Conservation (phyloP, 2,113 vertebrate genomes). For the Neopipo cinnamomea region DNA sequence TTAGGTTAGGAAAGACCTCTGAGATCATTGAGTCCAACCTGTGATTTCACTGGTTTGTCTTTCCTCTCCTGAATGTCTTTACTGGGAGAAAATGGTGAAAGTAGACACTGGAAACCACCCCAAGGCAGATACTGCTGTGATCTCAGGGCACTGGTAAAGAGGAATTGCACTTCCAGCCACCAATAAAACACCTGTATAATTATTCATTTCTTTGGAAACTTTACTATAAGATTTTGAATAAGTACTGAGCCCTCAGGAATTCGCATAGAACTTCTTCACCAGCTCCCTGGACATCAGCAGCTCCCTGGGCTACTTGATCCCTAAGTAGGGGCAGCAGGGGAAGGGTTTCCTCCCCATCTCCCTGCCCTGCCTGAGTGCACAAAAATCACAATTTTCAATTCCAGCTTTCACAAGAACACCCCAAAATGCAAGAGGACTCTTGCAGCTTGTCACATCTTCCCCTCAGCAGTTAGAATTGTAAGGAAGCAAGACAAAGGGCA, state of each 20-base stretch:
- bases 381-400: neutral
- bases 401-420: neutral
- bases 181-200: accelerated
- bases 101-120: neutral
- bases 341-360: neutral
- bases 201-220: neutral
- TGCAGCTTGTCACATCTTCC: neutral
- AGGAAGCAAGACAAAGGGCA: neutral
- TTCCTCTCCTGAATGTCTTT: neutral
- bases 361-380: neutral
- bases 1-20: neutral
- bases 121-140: neutral
- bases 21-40: neutral
- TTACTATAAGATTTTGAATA: neutral
- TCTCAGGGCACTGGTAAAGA: neutral
- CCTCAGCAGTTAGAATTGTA: neutral
- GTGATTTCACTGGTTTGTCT: neutral
- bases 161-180: neutral
- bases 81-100: neutral
- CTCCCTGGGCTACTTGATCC: neutral
- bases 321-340: neutral
- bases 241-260: neutral
- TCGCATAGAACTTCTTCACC: neutral
- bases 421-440: neutral
- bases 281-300: neutral